These are phyloP conservation scores for Scelioninae gen. 1 DNA, from an alignment of 2,888 invertebrate species.

Conservation along the genomic window DNA sequence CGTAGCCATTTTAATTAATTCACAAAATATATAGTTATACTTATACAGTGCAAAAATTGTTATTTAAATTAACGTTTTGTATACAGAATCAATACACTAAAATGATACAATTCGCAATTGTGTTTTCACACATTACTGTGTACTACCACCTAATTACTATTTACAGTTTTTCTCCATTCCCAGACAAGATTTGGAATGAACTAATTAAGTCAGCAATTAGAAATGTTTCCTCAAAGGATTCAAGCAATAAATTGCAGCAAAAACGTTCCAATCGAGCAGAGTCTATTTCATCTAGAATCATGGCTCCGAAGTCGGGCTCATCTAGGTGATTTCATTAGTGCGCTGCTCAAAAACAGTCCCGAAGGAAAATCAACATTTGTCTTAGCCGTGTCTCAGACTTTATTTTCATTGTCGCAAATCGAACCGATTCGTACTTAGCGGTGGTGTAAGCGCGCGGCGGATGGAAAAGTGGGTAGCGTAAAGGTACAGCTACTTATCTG, in stretches of 20 bases:
- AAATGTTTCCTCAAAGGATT: slow-evolving; percentile 16
- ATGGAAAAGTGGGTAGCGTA: slow-evolving; percentile 41
- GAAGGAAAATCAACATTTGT: slow-evolving; percentile 61
- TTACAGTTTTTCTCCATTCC: slow-evolving; percentile 14
- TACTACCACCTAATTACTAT: not conserved
- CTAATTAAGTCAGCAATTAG: slow-evolving; percentile 41
- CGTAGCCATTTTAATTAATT: too few species aligned
- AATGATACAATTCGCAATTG: too few species aligned
- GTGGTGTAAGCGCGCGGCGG: slow-evolving; percentile 6
- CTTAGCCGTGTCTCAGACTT: slow-evolving; percentile 49
- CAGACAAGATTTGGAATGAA: slow-evolving; percentile 11
- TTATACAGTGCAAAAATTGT: too few species aligned
- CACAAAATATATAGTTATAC: too few species aligned
- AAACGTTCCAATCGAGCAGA: slow-evolving; percentile 39
- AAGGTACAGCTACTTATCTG: slow-evolving; percentile 57
- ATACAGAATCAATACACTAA: too few species aligned
- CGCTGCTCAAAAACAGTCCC: slow-evolving; percentile 47
- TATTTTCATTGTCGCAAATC: slow-evolving; percentile 63
- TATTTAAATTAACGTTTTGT: too few species aligned
- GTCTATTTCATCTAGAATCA: slow-evolving; percentile 34
- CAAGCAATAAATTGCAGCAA: slow-evolving; percentile 45
- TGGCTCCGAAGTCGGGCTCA: slow-evolving; percentile 38
- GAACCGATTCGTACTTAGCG: slow-evolving; percentile 49
- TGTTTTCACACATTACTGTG: not conserved
- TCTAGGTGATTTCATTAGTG: slow-evolving; percentile 58